phyloP scores from a whole-genome alignment of 2,888 invertebrate species.

The Zygothrica quintamaculata region DNA sequence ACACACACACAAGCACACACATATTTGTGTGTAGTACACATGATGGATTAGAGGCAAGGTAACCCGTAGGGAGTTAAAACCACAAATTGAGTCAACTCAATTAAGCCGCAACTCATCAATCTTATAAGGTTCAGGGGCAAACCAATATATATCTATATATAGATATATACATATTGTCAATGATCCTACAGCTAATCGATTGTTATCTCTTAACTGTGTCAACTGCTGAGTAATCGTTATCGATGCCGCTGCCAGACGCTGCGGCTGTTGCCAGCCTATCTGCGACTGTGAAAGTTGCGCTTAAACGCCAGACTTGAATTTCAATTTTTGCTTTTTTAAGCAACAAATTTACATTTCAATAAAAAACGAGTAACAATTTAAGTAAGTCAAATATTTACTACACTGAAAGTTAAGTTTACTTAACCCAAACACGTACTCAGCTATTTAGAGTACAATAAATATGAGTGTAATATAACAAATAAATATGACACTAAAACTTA shows the following conservation, averaged over 20 bases:
- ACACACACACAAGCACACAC: neutral
- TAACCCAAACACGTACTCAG: neutral
- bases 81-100: neutral
- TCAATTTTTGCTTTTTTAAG: constrained; percentile 53
- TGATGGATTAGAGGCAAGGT: constrained; percentile 51
- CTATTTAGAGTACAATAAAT: neutral
- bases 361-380: constrained; percentile 36
- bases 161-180: too few relatives aligned
- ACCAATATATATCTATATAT: too few relatives aligned
- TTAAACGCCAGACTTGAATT: constrained; percentile 35
- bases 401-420: constrained; percentile 5
- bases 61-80: constrained; percentile 6
- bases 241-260: too few relatives aligned
- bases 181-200: constrained; percentile 2
- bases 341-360: constrained; percentile 54
- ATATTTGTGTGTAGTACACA: too few relatives aligned
- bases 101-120: constrained; percentile 27
- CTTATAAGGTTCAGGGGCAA: neutral
- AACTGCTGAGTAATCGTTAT: constrained; percentile 32
- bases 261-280: constrained; percentile 29
- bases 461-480: neutral
- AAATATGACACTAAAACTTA: too few relatives aligned
- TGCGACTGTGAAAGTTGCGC: constrained; percentile 53
- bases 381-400: neutral
- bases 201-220: constrained; percentile 33